phyloP scores from a whole-genome alignment of 2,797 vertebrate genomes.

The Sebastes vulpes region DNA sequence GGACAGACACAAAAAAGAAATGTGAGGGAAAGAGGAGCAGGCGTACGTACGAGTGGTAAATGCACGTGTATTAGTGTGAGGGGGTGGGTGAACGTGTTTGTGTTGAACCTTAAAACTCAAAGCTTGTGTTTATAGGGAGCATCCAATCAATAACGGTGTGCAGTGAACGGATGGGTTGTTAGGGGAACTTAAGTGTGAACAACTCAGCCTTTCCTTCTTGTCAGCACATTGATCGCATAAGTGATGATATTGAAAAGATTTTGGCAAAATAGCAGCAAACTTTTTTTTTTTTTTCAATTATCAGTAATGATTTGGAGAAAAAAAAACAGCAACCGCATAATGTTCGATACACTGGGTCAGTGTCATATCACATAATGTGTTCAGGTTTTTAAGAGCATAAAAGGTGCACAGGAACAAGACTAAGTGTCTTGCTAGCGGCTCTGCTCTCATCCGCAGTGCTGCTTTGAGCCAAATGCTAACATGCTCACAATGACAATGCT shows the following conservation, averaged over 20 bases:
- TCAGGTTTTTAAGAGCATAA: neutral
- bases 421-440: no score
- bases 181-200: constrained; percentile 31
- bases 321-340: neutral
- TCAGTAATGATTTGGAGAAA: neutral
- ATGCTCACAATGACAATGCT: no score
- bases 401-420: neutral
- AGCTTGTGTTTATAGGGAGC: constrained; percentile 35
- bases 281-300: neutral
- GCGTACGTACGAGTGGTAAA: neutral
- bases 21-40: neutral
- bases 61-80: constrained; percentile 6
- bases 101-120: constrained; percentile 47
- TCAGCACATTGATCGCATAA: constrained; percentile 23
- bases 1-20: constrained; percentile 26
- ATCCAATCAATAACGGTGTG: constrained; percentile 45
- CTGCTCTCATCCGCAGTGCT: no score
- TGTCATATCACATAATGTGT: neutral
- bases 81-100: neutral
- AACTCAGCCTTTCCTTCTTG: constrained; percentile 35
- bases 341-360: neutral
- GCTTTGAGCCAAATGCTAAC: no score
- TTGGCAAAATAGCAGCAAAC: neutral
- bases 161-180: constrained; percentile 25
- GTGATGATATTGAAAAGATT: constrained; percentile 20